Percentiles rank a stretch among this genome's conserved stretches.
phyloP scores from a whole-genome alignment of 1,140 invertebrate genomes.

The Lutraria rhynchaena region DNA sequence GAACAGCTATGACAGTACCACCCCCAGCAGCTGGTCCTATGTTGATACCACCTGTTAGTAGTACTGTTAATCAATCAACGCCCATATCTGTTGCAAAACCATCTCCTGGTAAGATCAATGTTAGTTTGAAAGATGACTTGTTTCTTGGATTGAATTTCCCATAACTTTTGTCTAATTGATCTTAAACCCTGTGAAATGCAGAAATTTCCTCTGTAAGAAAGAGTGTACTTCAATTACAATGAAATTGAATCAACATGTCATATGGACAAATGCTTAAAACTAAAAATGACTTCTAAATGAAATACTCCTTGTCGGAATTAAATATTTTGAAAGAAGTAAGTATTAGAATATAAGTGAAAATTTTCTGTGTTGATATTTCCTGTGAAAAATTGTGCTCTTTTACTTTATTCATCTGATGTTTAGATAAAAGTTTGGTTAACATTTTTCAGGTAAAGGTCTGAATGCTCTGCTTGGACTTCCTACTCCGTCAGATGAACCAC shows the following conservation, averaged over 20 bases:
- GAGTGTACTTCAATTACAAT: too few species aligned
- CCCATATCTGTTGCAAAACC: neutral
- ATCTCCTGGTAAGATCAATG: neutral
- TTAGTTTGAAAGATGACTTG: too few species aligned
- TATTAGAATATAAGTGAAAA: too few species aligned
- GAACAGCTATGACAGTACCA: slow-evolving; percentile 61
- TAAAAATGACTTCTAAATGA: too few species aligned
- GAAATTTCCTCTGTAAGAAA: too few species aligned
- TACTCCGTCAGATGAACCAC: slow-evolving; percentile 7
- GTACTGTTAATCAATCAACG: slow-evolving; percentile 2
- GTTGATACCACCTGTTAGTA: slow-evolving; percentile 13
- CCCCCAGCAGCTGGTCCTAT: slow-evolving; percentile 42
- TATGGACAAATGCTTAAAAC: too few species aligned
- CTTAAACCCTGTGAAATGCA: too few species aligned
- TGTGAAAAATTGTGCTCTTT: neutral
- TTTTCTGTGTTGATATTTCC: neutral
- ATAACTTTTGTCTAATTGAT: too few species aligned
- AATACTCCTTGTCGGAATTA: too few species aligned
- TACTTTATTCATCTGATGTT: slow-evolving; percentile 30
- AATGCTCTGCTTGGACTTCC: slow-evolving; percentile 42
- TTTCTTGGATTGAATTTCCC: too few species aligned
- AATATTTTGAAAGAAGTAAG: too few species aligned
- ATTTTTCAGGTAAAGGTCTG: slow-evolving; percentile 34
- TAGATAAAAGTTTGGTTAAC: slow-evolving; percentile 52
- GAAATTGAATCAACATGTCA: too few species aligned